Percentiles rank a stretch among this genome's conserved stretches.
phyloP scores from a whole-genome alignment of 2,113 vertebrate species.

The Oreochromis tanganicae region DNA sequence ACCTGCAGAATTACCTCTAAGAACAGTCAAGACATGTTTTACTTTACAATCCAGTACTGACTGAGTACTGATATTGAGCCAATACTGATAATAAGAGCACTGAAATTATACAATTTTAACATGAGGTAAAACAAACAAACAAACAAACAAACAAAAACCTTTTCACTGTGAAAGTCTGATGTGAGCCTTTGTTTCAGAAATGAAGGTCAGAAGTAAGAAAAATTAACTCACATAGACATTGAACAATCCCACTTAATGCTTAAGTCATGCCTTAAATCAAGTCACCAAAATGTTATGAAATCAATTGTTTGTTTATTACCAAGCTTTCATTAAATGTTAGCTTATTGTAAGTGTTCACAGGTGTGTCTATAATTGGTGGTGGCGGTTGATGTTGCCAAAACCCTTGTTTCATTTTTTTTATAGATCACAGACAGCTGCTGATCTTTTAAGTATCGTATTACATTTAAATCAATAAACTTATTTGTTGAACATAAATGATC shows the following conservation, averaged over 20 bases:
- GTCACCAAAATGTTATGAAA: neutral
- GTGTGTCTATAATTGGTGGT: neutral
- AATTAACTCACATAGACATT: neutral
- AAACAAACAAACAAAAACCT: rapidly evolving
- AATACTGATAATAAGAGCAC: neutral
- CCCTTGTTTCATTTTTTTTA: neutral
- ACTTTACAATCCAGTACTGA: rapidly evolving
- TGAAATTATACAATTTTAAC: neutral
- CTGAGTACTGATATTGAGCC: neutral
- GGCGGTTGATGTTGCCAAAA: rapidly evolving
- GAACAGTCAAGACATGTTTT: neutral
- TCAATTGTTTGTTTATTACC: rapidly evolving
- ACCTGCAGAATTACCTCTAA: neutral
- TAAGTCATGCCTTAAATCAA: neutral
- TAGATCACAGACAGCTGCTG: neutral
- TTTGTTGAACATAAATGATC: neutral
- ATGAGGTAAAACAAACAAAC: rapidly evolving
- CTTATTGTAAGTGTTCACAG: neutral
- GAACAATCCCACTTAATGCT: neutral
- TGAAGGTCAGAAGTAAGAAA: neutral
- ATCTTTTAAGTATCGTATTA: neutral
- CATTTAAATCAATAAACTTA: neutral
- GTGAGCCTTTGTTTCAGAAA: neutral
- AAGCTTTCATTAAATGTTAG: neutral
- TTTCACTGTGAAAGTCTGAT: neutral